Evolutionary conservation across 2,888 invertebrate genomes (phyloP), one percentile per base, ranked within the genome.

Genomic region (Drepana falcataria): DNA sequence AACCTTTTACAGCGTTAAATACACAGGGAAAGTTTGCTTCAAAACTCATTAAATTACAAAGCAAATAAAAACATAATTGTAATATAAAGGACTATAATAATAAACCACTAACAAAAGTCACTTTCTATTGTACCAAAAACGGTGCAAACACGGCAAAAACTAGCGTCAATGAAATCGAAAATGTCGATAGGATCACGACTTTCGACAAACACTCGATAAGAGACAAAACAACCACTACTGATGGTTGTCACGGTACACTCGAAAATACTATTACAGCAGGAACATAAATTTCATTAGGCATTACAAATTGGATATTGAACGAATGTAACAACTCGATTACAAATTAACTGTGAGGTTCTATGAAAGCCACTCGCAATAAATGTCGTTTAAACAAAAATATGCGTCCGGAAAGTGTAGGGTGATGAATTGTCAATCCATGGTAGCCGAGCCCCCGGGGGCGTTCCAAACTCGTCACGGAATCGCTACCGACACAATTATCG

Each of bases 401-500:
- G 0, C 21, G 21, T 21, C 21, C 21, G 21, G 68, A 70, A 69
- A 66, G 66, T 60, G 58, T 55, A 56, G 57, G 56, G 59, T 49
- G 65, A 64, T 64, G 67, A 68, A 60, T 68, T 66, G 66, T 67
- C 69, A 65, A 71, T 68, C 69, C 64, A 64, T 71, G 65, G 70
- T 55, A 56, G 53, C 53, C 55, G 61, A 59, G 68, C 59, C 59
- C 63, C 77, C 66, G 75, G 75, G 74, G 76, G 77, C 77, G 77
- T 65, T 68, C 61, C 73, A 68, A 70, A 71, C 77, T 71, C 82
- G 84, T 85, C 86, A 84, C 83, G 81, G 83, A 80, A 68, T 75
- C 75, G 80, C 85, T 84, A 85, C 87, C 87, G 84, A 77, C 84
- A 85, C 85, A 87, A 88, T 88, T 86, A 87, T 83, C 83, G 79